Evolutionary conservation across 1,140 invertebrate genomes (phyloP).

Genomic region (Dendroctonus ponderosae): DNA sequence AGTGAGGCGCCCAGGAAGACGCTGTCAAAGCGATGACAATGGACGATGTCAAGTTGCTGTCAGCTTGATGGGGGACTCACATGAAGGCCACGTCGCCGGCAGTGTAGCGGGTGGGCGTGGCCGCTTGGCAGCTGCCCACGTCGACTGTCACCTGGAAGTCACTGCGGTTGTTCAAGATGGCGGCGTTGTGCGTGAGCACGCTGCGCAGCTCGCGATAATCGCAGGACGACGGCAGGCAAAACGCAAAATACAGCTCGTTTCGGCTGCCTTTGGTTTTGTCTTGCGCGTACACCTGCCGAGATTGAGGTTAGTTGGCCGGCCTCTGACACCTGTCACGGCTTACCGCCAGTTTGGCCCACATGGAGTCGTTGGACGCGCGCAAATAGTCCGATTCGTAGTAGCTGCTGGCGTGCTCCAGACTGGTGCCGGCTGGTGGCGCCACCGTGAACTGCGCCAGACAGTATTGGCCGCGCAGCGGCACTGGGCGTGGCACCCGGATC

Average conservation of each 20-base stretch:
- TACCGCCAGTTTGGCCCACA: slow-evolving; percentile 41
- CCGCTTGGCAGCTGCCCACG: slow-evolving; percentile 56
- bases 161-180: slow-evolving; percentile 47
- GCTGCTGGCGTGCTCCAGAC: slow-evolving; percentile 4
- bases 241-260: slow-evolving; percentile 58
- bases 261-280: slow-evolving; percentile 34
- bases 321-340: slow-evolving; percentile 14
- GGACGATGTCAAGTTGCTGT: background rate
- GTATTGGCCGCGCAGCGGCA: slow-evolving; percentile 36
- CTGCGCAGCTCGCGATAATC: slow-evolving; percentile 54
- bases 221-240: slow-evolving; percentile 63
- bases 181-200: slow-evolving; percentile 53
- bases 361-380: slow-evolving; percentile 34
- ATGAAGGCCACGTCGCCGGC: slow-evolving; percentile 56
- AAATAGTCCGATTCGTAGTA: slow-evolving; percentile 19
- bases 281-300: slow-evolving; percentile 24
- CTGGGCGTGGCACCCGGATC: slow-evolving; percentile 33
- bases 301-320: background rate
- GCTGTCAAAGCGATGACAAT: background rate
- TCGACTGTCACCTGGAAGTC: slow-evolving; percentile 45
- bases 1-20: background rate
- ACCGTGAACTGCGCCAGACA: slow-evolving; percentile 42
- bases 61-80: slow-evolving; percentile 49
- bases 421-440: slow-evolving; percentile 24
- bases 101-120: slow-evolving; percentile 49